Percentiles rank a stretch among this genome's conserved stretches.
phyloP scores from a whole-genome alignment of 2,113 vertebrate species.

The Catagonus wagneri region DNA sequence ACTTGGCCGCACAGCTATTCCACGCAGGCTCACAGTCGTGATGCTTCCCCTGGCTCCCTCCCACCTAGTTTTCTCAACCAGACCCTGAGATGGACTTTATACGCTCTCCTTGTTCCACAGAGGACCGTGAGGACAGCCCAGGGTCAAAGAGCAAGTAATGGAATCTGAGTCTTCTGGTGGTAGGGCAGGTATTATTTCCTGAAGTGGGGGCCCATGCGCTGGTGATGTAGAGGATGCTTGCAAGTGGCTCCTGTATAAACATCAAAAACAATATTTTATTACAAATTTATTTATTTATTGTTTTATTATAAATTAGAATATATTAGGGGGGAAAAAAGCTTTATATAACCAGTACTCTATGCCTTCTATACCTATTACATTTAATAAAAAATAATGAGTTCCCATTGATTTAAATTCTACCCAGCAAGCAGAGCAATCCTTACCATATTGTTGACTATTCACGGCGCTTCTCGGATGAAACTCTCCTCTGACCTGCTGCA shows the following conservation, averaged over 20 bases:
- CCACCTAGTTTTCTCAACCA: neutral
- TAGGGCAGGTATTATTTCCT: neutral
- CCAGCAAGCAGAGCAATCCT: neutral
- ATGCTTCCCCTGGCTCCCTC: neutral
- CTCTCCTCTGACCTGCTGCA: neutral
- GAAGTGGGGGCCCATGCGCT: rapidly evolving
- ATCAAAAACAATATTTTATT: neutral
- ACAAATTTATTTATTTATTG: neutral
- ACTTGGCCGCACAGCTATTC: neutral
- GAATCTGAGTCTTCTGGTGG: neutral
- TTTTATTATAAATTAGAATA: neutral
- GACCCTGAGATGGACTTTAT: too few species aligned
- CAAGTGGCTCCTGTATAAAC: neutral
- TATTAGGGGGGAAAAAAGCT: neutral
- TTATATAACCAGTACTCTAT: neutral
- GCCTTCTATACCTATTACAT: neutral
- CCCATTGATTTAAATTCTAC: neutral
- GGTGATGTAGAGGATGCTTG: neutral
- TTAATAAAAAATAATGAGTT: neutral
- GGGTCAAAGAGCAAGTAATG: neutral
- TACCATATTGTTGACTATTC: neutral
- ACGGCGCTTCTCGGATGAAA: neutral
- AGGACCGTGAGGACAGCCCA: neutral
- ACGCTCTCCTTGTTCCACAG: neutral
- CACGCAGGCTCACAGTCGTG: neutral